A percentile compares a stretch with the other conserved stretches of the same genome.
These are phyloP conservation scores for Sinocyclocheilus maitianheensis DNA, from an alignment of 2,113 vertebrate genomes.

Conservation along the genomic window DNA sequence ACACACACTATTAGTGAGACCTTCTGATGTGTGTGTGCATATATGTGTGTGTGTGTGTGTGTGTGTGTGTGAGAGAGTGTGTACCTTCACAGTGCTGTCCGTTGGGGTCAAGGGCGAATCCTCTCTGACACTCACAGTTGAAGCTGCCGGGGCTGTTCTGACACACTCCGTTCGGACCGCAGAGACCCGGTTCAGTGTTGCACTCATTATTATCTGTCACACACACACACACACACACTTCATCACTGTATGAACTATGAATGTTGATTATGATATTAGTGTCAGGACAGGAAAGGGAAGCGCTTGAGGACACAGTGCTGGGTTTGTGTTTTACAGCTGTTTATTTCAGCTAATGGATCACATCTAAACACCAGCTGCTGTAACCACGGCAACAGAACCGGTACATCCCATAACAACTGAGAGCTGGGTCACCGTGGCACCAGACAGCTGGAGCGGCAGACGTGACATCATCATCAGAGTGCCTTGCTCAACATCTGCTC, in stretches of 20 bases:
- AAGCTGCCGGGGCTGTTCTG: constrained; percentile 97
- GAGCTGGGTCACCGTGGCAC: constrained; percentile 63
- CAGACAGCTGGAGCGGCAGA: constrained; percentile 5
- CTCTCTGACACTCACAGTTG: constrained; percentile 93
- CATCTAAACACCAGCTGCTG: constrained; percentile 50
- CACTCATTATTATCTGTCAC: constrained; percentile 94
- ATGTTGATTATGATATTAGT: neutral
- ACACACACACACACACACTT: constrained; percentile 14
- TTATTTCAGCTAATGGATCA: constrained; percentile 66
- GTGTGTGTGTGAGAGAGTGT: constrained; percentile 7
- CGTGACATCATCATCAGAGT: neutral
- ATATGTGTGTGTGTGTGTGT: neutral
- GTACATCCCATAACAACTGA: constrained; percentile 71
- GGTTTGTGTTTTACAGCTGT: constrained; percentile 32
- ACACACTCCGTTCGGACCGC: constrained; percentile 90
- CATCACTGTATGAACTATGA: neutral
- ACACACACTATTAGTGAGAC: constrained; percentile 8
- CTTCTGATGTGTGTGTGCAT: neutral
- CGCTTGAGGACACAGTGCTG: neutral
- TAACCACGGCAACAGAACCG: constrained; percentile 61
- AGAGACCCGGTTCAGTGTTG: constrained; percentile 85
- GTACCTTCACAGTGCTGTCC: constrained; percentile 92
- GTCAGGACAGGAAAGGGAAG: constrained; percentile 37
- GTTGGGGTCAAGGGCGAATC: constrained; percentile 79
- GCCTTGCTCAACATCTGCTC: constrained; percentile 3